Conservation (phyloP, 1,140 invertebrate genomes). For the Papilio machaon region DNA sequence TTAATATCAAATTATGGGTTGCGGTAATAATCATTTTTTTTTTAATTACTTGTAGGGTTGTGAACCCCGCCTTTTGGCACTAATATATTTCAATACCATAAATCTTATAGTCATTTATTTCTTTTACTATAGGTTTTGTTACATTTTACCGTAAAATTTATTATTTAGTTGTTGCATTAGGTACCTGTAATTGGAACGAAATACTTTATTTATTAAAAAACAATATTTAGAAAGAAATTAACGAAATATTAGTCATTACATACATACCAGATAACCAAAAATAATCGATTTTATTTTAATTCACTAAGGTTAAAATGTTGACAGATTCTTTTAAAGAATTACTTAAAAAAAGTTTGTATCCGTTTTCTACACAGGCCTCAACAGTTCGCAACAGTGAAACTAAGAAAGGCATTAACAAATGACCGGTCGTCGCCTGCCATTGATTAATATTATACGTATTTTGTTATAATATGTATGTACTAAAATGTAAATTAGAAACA, state of each 20-base stretch:
- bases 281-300: conserved; percentile 6
- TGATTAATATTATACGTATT: conserved; percentile 78
- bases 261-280: conserved; percentile 14
- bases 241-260: neutral
- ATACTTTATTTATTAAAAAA: conserved; percentile 23
- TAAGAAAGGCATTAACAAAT: conserved; percentile 92
- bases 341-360: conserved; percentile 45
- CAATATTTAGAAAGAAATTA: neutral
- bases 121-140: conserved; percentile 22
- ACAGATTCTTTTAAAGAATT: neutral
- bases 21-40: conserved; percentile 15
- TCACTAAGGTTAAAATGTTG: neutral
- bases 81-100: conserved; percentile 33
- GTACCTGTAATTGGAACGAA: conserved; percentile 31
- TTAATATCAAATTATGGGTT: conserved; percentile 1
- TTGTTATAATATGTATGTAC: conserved; percentile 74
- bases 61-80: conserved; percentile 28
- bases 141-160: conserved; percentile 19
- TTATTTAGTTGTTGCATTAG: conserved; percentile 21
- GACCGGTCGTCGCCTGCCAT: conserved; percentile 91
- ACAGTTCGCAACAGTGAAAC: conserved; percentile 92
- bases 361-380: conserved; percentile 85
- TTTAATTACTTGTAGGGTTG: conserved; percentile 27
- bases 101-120: conserved; percentile 34
- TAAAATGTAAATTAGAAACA: conserved; percentile 52